A percentile compares a stretch with the other conserved stretches of the same genome.
phyloP scores from a whole-genome alignment of 2,113 vertebrate species.

The rabbit (Oryctolagus cuniculus) region DNA sequence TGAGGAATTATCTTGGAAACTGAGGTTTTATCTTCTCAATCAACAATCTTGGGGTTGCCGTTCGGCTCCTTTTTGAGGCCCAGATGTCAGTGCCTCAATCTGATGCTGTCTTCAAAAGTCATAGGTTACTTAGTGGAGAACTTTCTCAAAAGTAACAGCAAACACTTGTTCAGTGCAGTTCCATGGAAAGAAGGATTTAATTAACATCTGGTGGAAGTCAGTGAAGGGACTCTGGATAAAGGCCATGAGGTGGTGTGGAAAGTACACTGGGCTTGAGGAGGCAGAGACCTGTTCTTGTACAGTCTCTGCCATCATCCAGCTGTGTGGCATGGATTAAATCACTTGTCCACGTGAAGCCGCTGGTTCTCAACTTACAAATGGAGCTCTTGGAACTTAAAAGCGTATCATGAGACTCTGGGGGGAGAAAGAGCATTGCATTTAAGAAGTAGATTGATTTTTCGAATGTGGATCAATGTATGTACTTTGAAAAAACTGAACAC shows the following conservation, averaged over 20 bases:
- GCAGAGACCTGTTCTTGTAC: neutral
- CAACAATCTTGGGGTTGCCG: neutral
- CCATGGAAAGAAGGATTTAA: neutral
- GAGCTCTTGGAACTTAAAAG: neutral
- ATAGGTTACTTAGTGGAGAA: neutral
- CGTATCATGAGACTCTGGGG: neutral
- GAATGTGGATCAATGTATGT: neutral
- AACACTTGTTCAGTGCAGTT: neutral
- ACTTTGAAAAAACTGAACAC: neutral
- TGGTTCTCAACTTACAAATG: neutral
- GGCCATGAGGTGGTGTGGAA: neutral
- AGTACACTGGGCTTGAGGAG: neutral
- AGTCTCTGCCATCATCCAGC: constrained; percentile 25
- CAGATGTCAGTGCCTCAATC: neutral
- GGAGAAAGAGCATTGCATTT: neutral
- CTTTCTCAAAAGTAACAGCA: neutral
- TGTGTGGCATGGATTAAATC: neutral
- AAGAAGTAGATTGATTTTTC: neutral
- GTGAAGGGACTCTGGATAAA: neutral
- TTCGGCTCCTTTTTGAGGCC: neutral
- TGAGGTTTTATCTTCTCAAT: neutral
- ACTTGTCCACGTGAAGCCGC: neutral
- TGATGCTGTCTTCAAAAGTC: neutral
- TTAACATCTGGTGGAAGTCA: neutral
- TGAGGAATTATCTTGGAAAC: neutral